A percentile compares a stretch with the other conserved stretches of the same genome.
Evolutionary conservation across 2,797 vertebrate genomes (phyloP).

Genomic region (Oceanodroma leucorhoa): DNA sequence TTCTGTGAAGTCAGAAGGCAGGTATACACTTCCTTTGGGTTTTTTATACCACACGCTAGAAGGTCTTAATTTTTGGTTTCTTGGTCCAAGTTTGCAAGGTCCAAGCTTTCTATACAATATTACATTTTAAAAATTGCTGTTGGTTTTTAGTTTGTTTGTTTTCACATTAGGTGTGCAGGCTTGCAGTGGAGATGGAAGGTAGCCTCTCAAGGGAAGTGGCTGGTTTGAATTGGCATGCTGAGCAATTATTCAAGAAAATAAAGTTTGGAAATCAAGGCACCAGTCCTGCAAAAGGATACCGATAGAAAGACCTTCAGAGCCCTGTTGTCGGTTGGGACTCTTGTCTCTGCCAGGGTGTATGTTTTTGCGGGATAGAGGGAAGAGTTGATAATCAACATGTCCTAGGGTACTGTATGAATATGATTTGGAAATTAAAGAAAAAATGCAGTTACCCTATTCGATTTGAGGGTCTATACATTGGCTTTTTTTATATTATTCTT

Average conservation of each 20-base stretch:
- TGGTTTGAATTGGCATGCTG: constrained; percentile 39
- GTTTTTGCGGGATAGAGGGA: constrained; percentile 33
- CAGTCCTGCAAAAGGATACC: not conserved
- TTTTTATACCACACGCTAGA: constrained; percentile 76
- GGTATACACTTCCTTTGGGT: constrained; percentile 79
- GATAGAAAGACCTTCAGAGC: not conserved
- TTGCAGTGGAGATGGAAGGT: constrained; percentile 50
- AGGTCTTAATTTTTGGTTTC: constrained; percentile 82
- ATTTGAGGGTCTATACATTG: constrained; percentile 47
- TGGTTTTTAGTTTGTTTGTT: constrained; percentile 53
- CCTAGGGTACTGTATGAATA: constrained; percentile 20
- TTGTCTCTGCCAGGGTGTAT: not conserved
- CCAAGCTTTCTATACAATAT: constrained; percentile 75
- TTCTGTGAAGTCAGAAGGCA: constrained; percentile 81
- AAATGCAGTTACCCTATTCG: constrained; percentile 15
- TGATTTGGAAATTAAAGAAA: constrained; percentile 5
- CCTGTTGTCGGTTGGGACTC: not conserved
- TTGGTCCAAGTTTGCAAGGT: constrained; percentile 79
- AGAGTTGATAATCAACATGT: not conserved
- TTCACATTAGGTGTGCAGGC: constrained; percentile 46
- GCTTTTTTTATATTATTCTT: constrained; percentile 17
- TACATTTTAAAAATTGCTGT: constrained; percentile 51
- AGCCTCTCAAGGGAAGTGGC: constrained; percentile 2
- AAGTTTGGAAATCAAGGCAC: constrained; percentile 4
- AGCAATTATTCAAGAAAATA: not conserved